phyloP scores from a whole-genome alignment of 1,140 invertebrate genomes.

The Cydia splendana region DNA sequence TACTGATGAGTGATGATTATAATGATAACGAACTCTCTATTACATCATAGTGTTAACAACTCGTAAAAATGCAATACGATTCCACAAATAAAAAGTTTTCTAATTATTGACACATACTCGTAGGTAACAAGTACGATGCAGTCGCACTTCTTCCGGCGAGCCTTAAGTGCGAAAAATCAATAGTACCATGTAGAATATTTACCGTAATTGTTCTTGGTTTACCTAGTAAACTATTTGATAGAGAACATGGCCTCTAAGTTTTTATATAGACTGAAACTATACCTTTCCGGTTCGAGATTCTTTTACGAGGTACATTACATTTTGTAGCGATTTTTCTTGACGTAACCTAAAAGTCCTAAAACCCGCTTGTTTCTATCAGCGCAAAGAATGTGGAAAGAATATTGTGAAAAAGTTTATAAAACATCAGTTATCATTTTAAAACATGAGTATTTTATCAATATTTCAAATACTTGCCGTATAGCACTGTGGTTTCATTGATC shows the following conservation, averaged over 20 bases:
- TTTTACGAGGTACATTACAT: no score
- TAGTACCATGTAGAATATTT: background rate
- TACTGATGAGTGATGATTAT: background rate
- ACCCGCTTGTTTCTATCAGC: no score
- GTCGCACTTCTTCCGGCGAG: background rate
- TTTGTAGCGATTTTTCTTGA: no score
- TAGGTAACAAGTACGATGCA: background rate
- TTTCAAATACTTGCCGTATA: conserved; percentile 10
- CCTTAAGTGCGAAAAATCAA: conserved; percentile 7
- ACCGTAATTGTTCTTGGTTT: background rate
- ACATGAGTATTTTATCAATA: background rate
- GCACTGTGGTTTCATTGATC: conserved; percentile 12
- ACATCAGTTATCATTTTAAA: background rate
- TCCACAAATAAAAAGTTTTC: background rate
- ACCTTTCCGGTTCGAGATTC: no score
- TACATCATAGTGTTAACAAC: background rate
- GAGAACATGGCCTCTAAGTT: background rate
- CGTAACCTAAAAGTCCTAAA: no score
- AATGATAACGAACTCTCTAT: background rate
- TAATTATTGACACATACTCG: background rate
- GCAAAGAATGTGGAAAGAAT: no score
- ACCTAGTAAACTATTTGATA: background rate
- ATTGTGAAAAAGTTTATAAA: background rate
- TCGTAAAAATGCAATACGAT: background rate
- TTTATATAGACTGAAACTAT: background rate